Evolutionary conservation across 2,888 invertebrate species (phyloP).

Genomic region (Agrotis exclamationis): DNA sequence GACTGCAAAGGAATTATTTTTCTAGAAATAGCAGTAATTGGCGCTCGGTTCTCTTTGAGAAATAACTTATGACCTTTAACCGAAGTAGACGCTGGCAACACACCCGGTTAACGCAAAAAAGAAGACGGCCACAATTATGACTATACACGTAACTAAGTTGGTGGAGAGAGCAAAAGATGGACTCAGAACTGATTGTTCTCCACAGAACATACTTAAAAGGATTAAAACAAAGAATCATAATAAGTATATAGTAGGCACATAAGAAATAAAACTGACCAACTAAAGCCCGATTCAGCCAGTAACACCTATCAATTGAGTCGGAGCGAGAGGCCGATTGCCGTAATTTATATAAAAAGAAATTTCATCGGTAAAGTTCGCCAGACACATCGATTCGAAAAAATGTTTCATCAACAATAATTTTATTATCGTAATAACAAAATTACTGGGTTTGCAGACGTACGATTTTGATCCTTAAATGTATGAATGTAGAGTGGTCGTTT

Average conservation of each 20-base stretch:
- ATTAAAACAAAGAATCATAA: constrained; percentile 53
- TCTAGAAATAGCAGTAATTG: constrained; percentile 33
- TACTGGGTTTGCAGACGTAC: constrained; percentile 84
- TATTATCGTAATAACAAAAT: constrained; percentile 91
- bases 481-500: constrained; percentile 81
- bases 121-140: constrained; percentile 18
- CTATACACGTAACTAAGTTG: constrained; percentile 13
- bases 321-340: constrained; percentile 85
- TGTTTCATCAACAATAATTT: constrained; percentile 91
- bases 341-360: constrained; percentile 89
- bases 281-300: constrained; percentile 75
- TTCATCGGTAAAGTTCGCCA: constrained; percentile 90
- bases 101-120: constrained; percentile 28
- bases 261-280: constrained; percentile 68
- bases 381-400: constrained; percentile 90
- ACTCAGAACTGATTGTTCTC: constrained; percentile 42
- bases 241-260: constrained; percentile 49
- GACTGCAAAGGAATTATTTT: constrained; percentile 8
- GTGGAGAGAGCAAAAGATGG: constrained; percentile 28
- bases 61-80: constrained; percentile 41
- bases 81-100: constrained; percentile 5
- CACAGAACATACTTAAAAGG: constrained; percentile 45
- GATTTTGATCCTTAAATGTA: constrained; percentile 85
- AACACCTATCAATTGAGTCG: constrained; percentile 87
- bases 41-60: constrained; percentile 10